Percentiles rank a stretch among this genome's conserved stretches.
Evolutionary conservation across 2,113 vertebrate species (phyloP).

Genomic region (Anarrhichthys ocellatus): DNA sequence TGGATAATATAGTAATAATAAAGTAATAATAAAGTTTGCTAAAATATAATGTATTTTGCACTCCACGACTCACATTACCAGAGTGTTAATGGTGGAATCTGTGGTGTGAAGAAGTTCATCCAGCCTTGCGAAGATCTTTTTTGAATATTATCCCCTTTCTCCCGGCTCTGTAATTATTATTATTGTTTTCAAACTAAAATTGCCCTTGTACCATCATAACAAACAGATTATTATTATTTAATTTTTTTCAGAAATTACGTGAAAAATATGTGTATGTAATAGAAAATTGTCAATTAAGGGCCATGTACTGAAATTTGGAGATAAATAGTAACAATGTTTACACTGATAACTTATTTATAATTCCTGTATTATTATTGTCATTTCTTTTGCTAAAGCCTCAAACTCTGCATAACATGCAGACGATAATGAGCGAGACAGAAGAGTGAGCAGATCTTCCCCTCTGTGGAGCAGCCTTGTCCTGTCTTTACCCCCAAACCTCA

Average conservation of each 20-base stretch:
- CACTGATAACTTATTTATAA: background rate
- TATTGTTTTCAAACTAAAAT: background rate
- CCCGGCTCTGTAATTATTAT: too few species aligned
- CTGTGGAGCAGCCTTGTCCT: conserved; percentile 59
- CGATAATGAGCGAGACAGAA: conserved; percentile 42
- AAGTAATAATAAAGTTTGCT: too few species aligned
- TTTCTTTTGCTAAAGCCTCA: conserved; percentile 8
- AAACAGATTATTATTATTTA: too few species aligned
- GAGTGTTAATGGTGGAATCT: too few species aligned
- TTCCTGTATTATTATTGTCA: conserved; percentile 6
- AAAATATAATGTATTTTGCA: too few species aligned
- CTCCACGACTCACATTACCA: too few species aligned
- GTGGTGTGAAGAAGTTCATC: too few species aligned
- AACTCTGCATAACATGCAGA: conserved; percentile 6
- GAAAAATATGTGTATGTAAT: background rate
- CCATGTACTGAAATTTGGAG: background rate
- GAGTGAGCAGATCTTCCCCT: conserved; percentile 43
- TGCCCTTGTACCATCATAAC: background rate
- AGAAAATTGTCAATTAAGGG: background rate
- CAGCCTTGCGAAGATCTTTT: too few species aligned
- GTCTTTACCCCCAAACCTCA: conserved; percentile 64
- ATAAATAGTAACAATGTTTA: conserved; percentile 16
- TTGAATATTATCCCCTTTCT: too few species aligned
- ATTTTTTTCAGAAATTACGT: background rate
- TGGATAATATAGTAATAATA: too few species aligned